Base-by-base conservation (phyloP, 64 coral and sea anemone species). In the Montipora cactus region DNA sequence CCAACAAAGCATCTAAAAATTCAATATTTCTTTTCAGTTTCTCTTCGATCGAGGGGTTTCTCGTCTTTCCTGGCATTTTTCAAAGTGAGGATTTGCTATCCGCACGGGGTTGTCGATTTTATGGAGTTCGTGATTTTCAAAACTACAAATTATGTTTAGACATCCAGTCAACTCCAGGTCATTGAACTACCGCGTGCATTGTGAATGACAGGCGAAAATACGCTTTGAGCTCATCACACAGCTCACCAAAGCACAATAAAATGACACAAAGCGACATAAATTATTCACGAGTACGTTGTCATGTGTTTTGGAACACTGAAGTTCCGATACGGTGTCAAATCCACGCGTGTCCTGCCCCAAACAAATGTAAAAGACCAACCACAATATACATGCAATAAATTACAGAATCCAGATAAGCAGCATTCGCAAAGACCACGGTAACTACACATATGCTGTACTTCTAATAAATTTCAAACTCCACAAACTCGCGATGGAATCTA, bases 21-120 rank as follows among this genome's bases (percentile, higher is more conserved):
- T 99, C 91, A 96, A 99, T 99, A 81, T 99, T 99, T 79, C 91
- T 79, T 48, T 96, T 99, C 59, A 99, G 90, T 92, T 99, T 99
- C 47, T 98, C 96, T 89, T 98, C 93, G 64, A 98, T 67, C 7
- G 96, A 87, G 21, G 88, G 89, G 47, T 78, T 92, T 67, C 92
- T 91, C 20, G 93, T 98, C 83, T 95, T 98, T 6, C 96, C 96
- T 11, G 96, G 96, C 96, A 98, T 98, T 45, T 37, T 50, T 49
- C 47, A 69, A 37, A 15, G n/a, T 86, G 15, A 4, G 23, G 11
- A 72, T 71, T 71, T 51, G 9, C 18, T 44, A 47, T 18, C 58
- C 28, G 19, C 68, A 49, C 62, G 47, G 13, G 3, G 45, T 78
- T 47, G 12, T 78, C 76, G 76, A 78, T 50, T 19, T 50, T 18